These are phyloP conservation scores for Trichopria drosophilae DNA, from an alignment of 2,888 invertebrate species.

Conservation along the genomic window DNA sequence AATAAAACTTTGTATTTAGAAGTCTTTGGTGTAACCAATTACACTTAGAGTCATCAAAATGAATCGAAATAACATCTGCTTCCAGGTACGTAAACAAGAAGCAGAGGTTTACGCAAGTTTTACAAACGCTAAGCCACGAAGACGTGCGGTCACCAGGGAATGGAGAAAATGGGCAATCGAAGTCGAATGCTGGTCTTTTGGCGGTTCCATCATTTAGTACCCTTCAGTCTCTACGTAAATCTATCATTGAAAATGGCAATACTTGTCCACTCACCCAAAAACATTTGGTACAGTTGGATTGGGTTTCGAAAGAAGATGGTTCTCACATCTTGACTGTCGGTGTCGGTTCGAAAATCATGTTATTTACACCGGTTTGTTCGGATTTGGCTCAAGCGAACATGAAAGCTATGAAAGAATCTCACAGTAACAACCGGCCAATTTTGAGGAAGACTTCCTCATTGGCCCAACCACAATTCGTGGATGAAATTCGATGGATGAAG, in stretches of 20 bases:
- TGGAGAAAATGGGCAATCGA: constrained; percentile 62
- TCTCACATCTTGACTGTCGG: constrained; percentile 96
- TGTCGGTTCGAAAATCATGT: constrained; percentile 87
- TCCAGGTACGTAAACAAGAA: constrained; percentile 81
- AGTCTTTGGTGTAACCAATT: no score
- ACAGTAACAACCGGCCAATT: constrained; percentile 80
- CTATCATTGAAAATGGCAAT: constrained; percentile 89
- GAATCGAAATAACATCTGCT: no score
- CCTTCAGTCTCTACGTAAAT: constrained; percentile 80
- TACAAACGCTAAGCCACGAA: constrained; percentile 81
- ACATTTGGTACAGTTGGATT: constrained; percentile 93
- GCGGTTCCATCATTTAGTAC: constrained; percentile 92
- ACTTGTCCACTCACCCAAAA: constrained; percentile 89
- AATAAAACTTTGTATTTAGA: no score
- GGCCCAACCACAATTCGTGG: constrained; percentile 85
- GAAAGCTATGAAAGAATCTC: constrained; percentile 86
- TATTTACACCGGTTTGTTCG: constrained; percentile 92
- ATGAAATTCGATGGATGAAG: constrained; percentile 97
- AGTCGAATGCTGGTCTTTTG: constrained; percentile 65
- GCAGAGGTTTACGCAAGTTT: constrained; percentile 77
- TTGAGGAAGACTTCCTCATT: constrained; percentile 88
- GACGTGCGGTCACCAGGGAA: constrained; percentile 68
- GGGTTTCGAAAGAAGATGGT: constrained; percentile 99
- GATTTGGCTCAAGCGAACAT: constrained; percentile 94
- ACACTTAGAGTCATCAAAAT: no score